Evolutionary conservation across 2,888 invertebrate genomes (phyloP), one percentile per base, ranked within the genome.

Genomic region (Ectemnius lituratus): DNA sequence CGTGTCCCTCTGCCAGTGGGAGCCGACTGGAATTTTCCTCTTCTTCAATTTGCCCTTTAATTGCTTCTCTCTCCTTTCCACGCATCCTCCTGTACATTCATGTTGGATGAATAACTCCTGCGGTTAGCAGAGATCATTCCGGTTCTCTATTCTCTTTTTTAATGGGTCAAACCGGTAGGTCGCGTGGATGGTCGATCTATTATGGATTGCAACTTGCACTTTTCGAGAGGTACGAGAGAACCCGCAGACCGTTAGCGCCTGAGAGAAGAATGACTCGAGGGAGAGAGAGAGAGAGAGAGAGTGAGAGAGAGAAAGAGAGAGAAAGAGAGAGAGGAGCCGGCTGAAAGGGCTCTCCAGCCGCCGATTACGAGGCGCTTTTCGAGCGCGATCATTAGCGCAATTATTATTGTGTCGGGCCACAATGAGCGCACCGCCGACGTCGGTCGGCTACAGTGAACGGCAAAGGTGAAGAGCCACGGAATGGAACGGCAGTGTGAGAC

Each of bases 321-420:
- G 76, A 80, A 73, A 76, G 70, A 5, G n/a, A 37, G 3, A 37
- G 37, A 37, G 37, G 37, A 37, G 37, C 37, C 37, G 8, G 63
- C 57, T 65, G 76, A 75, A 68, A 67, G 68, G 75, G 59, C 71
- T 56, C 81, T 71, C 61, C 70, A 16, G 52, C 74, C 74, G 70
- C 76, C 83, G 86, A 87, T 88, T 88, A 88, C 86, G 79, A 81
- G 78, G 88, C 87, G 79, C 84, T 88, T 88, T 88, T 86, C 80
- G 84, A 83, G 84, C 83, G 82, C 84, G 88, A 88, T 88, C 88
- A 88, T 90, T 89, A 89, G 88, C 85, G 88, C 89, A 90, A 90
- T 90, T 90, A 90, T 88, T 87, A 88, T 87, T 85, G 86, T 86
- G 87, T 80, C 81, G 84, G 81, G 72, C 83, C 80, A 88, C 88